Base-by-base conservation (phyloP, 2,797 vertebrate genomes). In the Botia kubotai region DNA sequence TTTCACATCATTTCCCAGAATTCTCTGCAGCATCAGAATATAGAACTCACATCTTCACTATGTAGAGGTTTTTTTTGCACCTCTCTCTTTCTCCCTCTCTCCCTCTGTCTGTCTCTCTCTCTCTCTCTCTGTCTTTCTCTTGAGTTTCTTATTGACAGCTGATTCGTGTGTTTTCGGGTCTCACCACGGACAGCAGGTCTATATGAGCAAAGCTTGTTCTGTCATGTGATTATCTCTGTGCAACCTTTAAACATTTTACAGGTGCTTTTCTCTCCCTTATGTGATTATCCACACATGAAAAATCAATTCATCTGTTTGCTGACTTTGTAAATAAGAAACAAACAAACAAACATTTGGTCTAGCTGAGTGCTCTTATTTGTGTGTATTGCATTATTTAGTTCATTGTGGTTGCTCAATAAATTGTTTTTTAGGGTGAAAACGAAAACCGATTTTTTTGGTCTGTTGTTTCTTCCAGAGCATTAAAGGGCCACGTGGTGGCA, bases 291-390 rank as follows among this genome's bases (percentile, higher is more conserved):
- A 96, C 96, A 96, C 96, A 95, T 96, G 93, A 93, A 93, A 88
- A 92, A 91, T 21, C n/a, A 65, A 66, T 89, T 89, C 82, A 87
- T 91, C 88, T 90, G 89, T 91, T 94, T 93, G 94, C 89, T 88
- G 89, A 94, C 91, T 95, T 93, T 97, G 95, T 97, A 98, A 95
- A 97, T 95, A 93, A 91, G 86, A 88, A 87, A 74, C 94, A 57
- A 72, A 88, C 91, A 10, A 8, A 58, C 21, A 21, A 0, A 21
- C 52, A 10, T 11, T 96, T 95, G 94, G 95, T 97, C 95, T 93
- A 92, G 92, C 91, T 92, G 93, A 94, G 94, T 94, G 93, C 92
- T 88, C 90, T 91, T 86, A 87, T 92, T 92, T 94, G 93, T 94
- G 92, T 94, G 92, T 90, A 87, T 92, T 94, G 94, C 94, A 92